phyloP scores from a whole-genome alignment of 2,797 vertebrate species.

The Sebastes miniatus region DNA sequence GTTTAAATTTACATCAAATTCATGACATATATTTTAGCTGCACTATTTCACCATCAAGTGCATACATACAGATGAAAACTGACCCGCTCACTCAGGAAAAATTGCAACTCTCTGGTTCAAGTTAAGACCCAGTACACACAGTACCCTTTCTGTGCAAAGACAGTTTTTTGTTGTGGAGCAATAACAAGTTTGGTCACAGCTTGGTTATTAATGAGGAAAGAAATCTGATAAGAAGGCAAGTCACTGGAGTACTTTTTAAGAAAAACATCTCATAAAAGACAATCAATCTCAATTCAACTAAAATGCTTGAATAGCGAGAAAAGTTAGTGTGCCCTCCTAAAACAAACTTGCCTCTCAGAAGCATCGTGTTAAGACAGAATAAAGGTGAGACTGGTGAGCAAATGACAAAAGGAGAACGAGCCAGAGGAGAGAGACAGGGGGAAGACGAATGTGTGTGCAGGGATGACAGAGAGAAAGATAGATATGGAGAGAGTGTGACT shows the following conservation, averaged over 20 bases:
- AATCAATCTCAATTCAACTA: too few species aligned
- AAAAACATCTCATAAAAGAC: constrained; percentile 3
- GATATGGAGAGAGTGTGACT: constrained; percentile 67
- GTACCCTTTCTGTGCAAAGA: not conserved
- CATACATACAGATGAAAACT: not conserved
- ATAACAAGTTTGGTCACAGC: not conserved
- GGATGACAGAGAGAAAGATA: constrained; percentile 66
- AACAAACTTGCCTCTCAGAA: constrained; percentile 16
- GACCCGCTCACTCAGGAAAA: not conserved
- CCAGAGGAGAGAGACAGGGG: constrained; percentile 41
- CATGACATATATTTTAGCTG: not conserved
- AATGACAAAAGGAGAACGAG: constrained; percentile 58
- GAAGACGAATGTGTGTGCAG: constrained; percentile 68
- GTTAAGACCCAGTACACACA: not conserved
- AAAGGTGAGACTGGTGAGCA: constrained; percentile 54
- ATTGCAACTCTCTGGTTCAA: not conserved
- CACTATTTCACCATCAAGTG: not conserved
- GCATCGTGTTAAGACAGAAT: not conserved
- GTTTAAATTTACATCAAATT: not conserved
- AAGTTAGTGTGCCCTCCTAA: not conserved
- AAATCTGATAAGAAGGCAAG: not conserved
- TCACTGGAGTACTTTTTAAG: not conserved
- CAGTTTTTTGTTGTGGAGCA: not conserved
- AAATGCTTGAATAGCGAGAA: too few species aligned
- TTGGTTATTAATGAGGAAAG: not conserved